Evolutionary conservation across 2,797 vertebrate species (phyloP), one percentile per base, ranked within the genome.

Genomic region (Yasuhikotakia modesta): DNA sequence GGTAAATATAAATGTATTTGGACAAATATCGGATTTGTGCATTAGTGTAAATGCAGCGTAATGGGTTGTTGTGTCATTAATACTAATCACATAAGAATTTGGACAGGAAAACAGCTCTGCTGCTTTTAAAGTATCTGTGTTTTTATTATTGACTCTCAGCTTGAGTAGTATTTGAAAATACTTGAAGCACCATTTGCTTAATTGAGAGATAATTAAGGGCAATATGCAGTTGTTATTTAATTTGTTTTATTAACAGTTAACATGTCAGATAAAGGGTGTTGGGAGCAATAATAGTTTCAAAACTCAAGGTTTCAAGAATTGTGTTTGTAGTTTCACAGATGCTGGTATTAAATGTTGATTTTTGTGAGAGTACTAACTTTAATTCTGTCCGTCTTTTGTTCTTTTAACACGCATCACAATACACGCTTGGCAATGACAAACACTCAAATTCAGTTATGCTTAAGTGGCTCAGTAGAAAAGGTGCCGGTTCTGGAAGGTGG

Each of bases 401-500:
- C 50, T 61, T 63, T 70, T 73, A 73, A 22, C 80, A 66, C 63
- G 73, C 73, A 65, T 85, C 85, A 83, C 61, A 22, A 78, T 27
- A 75, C 79, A 71, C 66, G 70, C 12, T 69, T 60, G 48, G 52
- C 39, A 76, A 73, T 81, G 87, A 86, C 86, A 87, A 86, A 85
- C 87, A 84, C 84, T 87, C 68, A 83, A 83, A 90, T 85, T 77
- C 85, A 83, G 90, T 88, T 89, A 89, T 87, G 87, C 86, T 88
- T 88, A 92, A 83, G 86, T 86, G 88, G 66, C 79, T 24, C 14
- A 53, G 43, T 43, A n/a, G 65, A 27, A 83, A 24, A 13, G 70
- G 73, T 70, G 57, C 79, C 80, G 48, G 73, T 79, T 86, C 85
- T 71, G 50, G 81, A 84, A 58, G 53, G 79, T 86, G 69, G 66